Conservation (phyloP, 2,113 vertebrate genomes). For the Cavia aperea region DNA sequence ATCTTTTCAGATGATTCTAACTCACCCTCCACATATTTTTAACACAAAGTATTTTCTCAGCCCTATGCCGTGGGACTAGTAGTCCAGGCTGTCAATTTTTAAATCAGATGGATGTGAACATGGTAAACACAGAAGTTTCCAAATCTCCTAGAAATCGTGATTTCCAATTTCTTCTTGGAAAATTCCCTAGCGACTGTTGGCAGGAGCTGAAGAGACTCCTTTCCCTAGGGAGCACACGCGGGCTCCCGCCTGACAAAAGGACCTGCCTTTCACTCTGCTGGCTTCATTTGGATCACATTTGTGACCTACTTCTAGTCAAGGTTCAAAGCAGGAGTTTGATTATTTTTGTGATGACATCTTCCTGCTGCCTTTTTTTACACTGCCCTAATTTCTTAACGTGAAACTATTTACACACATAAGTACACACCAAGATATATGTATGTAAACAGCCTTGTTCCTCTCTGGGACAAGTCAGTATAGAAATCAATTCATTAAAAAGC, state of each 20-base stretch:
- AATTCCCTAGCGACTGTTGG: not conserved
- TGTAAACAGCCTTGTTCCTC: not conserved
- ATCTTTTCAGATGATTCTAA: not conserved
- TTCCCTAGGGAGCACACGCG: accelerated
- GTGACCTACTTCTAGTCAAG: not conserved
- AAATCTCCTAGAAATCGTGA: not conserved
- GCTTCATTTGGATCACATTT: not conserved
- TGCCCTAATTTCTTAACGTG: not conserved
- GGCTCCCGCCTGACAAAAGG: not conserved
- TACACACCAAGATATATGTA: accelerated
- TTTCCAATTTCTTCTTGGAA: not conserved
- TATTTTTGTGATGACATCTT: not conserved
- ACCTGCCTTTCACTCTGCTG: not conserved
- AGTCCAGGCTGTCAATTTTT: not conserved
- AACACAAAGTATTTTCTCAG: not conserved
- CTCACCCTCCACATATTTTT: not conserved
- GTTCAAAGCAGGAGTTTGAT: not conserved
- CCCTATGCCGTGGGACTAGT: not conserved
- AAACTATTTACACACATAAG: not conserved
- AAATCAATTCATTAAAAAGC: not conserved
- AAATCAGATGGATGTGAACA: not conserved
- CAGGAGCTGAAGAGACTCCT: not conserved
- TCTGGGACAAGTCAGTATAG: not conserved
- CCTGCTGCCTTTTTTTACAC: constrained; percentile 4
- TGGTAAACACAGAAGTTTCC: not conserved